Evolutionary conservation across 1,140 invertebrate genomes (phyloP).

Genomic region (Archivesica marissinica): DNA sequence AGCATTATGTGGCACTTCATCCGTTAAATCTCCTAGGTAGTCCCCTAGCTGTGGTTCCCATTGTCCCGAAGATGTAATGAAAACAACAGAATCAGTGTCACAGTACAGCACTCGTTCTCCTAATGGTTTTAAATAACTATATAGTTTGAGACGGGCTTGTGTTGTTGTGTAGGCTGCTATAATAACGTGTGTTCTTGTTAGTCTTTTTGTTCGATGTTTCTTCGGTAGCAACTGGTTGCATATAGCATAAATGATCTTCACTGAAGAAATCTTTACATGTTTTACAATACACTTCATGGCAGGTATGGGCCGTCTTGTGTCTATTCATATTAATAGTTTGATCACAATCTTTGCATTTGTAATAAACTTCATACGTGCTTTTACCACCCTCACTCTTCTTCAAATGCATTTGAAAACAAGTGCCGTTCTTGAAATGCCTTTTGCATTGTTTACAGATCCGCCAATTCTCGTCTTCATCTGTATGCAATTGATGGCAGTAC

Average conservation of each 20-base stretch:
- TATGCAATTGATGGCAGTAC: slow-evolving; percentile 31
- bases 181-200: too few species aligned
- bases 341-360: slow-evolving; percentile 14
- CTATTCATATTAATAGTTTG: slow-evolving; percentile 35
- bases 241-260: slow-evolving; percentile 20
- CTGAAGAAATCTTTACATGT: slow-evolving; percentile 20
- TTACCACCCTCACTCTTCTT: slow-evolving; percentile 42
- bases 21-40: too few species aligned
- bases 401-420: slow-evolving; percentile 39
- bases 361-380: slow-evolving; percentile 31
- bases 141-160: too few species aligned
- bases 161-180: too few species aligned
- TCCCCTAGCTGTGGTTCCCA: too few species aligned
- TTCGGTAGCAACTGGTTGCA: slow-evolving; percentile 1
- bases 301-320: slow-evolving; percentile 28
- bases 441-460: slow-evolving; percentile 23
- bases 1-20: too few species aligned
- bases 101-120: too few species aligned
- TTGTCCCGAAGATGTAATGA: too few species aligned
- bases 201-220: not conserved
- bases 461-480: slow-evolving; percentile 36
- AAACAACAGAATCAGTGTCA: too few species aligned
- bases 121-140: too few species aligned
- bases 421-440: slow-evolving; percentile 36
- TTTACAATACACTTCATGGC: slow-evolving; percentile 29